These are phyloP conservation scores for Canis aureus DNA, from an alignment of 2,113 vertebrate genomes.

Conservation along the genomic window DNA sequence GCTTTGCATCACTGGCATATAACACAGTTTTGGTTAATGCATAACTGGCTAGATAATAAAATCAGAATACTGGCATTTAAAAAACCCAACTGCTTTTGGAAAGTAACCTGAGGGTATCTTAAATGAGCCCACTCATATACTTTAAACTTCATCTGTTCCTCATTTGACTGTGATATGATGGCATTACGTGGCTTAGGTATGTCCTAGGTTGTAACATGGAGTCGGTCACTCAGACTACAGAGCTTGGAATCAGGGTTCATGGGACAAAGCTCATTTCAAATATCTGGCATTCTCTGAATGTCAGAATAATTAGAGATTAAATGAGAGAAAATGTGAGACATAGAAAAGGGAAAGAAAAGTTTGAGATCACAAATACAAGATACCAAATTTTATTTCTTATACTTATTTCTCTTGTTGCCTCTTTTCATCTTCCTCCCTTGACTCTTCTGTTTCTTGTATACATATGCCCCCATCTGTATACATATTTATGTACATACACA, in stretches of 20 bases:
- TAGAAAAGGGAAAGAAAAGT: neutral
- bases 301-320: slow-evolving; percentile 1
- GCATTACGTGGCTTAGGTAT: neutral
- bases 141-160: neutral
- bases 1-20: neutral
- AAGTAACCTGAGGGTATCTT: neutral
- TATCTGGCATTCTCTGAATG: neutral
- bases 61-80: neutral
- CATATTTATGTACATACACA: neutral
- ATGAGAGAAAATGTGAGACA: neutral
- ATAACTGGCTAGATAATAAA: slow-evolving; percentile 46
- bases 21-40: slow-evolving; percentile 12
- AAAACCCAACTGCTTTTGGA: slow-evolving; percentile 39
- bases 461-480: neutral
- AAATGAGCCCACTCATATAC: neutral
- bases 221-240: neutral
- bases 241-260: neutral
- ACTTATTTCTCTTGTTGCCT: neutral
- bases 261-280: neutral
- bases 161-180: neutral
- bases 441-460: neutral
- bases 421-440: neutral
- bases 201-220: neutral
- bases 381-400: neutral
- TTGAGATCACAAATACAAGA: neutral